Conservation (phyloP, 2,113 vertebrate genomes). For the Pandion haliaetus region DNA sequence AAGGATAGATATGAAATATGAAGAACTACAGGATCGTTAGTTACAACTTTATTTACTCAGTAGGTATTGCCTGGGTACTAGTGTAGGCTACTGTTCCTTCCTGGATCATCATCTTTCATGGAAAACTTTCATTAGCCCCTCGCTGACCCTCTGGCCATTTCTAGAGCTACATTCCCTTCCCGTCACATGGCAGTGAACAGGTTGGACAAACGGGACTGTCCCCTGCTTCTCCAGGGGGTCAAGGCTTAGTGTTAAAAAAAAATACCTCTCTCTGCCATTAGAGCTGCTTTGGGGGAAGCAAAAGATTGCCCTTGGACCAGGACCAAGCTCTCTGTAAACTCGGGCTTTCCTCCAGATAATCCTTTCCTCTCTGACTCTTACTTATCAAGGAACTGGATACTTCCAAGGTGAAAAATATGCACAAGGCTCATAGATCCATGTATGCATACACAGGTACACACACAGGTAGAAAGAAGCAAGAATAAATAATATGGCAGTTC, state of each 20-base stretch:
- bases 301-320: neutral
- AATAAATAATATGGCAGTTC: neutral
- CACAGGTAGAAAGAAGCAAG: fast-evolving
- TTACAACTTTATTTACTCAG: neutral
- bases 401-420: neutral
- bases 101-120: neutral
- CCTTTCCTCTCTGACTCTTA: neutral
- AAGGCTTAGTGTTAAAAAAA: neutral
- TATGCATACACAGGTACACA: neutral
- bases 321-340: neutral
- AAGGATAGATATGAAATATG: neutral
- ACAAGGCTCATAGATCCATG: neutral
- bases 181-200: neutral
- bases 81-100: neutral
- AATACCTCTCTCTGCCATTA: neutral
- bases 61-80: neutral
- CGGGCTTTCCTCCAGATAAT: neutral
- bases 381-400: neutral
- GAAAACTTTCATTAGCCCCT: neutral
- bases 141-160: neutral
- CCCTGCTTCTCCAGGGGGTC: neutral
- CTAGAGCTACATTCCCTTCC: neutral
- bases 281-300: neutral
- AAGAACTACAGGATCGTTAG: neutral
- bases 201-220: neutral